Evolutionary conservation across 2,888 invertebrate genomes (phyloP).

Genomic region (Philereme transversata): DNA sequence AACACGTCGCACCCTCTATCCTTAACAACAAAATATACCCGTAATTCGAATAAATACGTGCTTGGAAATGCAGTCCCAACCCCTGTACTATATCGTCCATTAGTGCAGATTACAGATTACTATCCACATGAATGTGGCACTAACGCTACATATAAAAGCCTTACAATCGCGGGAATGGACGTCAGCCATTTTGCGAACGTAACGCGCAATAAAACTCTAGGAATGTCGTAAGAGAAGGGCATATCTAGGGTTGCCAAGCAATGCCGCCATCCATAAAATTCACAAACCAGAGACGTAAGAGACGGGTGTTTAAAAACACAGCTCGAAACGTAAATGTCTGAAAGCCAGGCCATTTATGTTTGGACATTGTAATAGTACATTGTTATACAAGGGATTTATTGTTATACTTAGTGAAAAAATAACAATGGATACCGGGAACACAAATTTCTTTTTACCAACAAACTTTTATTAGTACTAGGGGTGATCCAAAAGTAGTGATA

Average conservation of each 20-base stretch:
- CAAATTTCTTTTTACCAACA: too few species aligned
- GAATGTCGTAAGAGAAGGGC: slow-evolving; percentile 46
- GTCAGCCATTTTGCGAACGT: slow-evolving; percentile 41
- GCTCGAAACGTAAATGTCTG: too few species aligned
- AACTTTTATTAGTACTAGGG: too few species aligned
- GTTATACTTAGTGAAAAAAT: too few species aligned
- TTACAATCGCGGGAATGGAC: slow-evolving; percentile 41
- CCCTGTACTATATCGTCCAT: slow-evolving; percentile 21
- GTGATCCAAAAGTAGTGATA: too few species aligned
- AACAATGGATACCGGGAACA: too few species aligned
- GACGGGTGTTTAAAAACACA: too few species aligned
- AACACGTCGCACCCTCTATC: too few species aligned
- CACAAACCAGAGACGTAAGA: neutral
- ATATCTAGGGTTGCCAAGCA: slow-evolving; percentile 12
- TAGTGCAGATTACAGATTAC: slow-evolving; percentile 31
- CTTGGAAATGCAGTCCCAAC: slow-evolving; percentile 22
- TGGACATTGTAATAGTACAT: too few species aligned
- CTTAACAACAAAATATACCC: neutral
- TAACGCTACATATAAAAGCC: slow-evolving; percentile 34
- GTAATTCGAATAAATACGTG: slow-evolving; percentile 20
- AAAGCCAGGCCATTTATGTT: too few species aligned
- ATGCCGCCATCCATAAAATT: neutral
- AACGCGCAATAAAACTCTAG: slow-evolving; percentile 54
- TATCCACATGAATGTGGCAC: slow-evolving; percentile 21
- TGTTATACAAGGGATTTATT: too few species aligned